Evolutionary conservation across 2,888 invertebrate species (phyloP).

Genomic region (Zele albiditarsus): DNA sequence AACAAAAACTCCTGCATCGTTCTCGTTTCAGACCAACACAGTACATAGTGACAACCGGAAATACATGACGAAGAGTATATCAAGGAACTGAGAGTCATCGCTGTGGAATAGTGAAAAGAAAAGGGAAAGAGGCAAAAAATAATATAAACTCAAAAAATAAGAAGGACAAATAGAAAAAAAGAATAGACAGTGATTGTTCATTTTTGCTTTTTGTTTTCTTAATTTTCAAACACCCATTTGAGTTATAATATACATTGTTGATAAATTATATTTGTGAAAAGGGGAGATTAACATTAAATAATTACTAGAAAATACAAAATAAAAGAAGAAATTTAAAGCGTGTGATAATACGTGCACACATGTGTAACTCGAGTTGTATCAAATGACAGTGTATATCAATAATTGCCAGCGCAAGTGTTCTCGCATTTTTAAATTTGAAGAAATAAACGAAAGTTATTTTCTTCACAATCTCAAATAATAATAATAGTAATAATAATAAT

Average conservation of each 20-base stretch:
- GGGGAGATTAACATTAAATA: background rate
- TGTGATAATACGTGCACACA: background rate
- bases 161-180: background rate
- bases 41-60: conserved; percentile 14
- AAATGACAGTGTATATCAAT: background rate
- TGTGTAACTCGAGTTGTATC: background rate
- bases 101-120: background rate
- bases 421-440: background rate
- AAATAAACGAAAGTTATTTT: background rate
- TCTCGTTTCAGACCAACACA: conserved; percentile 10
- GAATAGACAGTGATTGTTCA: background rate
- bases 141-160: background rate
- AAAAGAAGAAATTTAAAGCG: background rate
- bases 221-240: background rate
- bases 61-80: background rate
- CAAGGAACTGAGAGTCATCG: background rate
- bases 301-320: background rate
- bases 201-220: background rate
- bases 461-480: background rate
- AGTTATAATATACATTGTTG: background rate
- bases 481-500: background rate
- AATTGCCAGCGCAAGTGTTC: background rate
- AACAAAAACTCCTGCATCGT: conserved; percentile 41
- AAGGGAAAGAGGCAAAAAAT: background rate
- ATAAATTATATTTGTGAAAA: background rate